Base-by-base conservation (phyloP, 2,888 invertebrate genomes). In the Tubulanus polymorphus region DNA sequence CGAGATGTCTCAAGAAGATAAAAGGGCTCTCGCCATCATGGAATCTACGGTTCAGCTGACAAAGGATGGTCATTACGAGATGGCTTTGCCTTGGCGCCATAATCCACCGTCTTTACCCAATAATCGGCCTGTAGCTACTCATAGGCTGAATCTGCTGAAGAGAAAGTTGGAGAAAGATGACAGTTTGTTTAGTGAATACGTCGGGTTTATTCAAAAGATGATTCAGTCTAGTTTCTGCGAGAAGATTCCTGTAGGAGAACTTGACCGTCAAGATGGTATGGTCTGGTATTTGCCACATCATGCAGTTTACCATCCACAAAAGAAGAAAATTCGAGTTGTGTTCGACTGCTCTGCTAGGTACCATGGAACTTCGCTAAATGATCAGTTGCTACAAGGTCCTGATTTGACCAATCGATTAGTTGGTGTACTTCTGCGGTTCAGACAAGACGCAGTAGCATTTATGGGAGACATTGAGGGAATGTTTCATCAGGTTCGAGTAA, bases 331-430 rank as follows among this genome's bases (percentile, higher is more conserved):
- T 18, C 30, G 57, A 29, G 57, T 57, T n/a, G 57, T 57, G n/a
- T 57, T 51, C 37, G 55, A 58, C 30, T 55, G 58, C 26, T 50
- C 55, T 6, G 58, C 58, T 20, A 15, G 10, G 20, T 48, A 23
- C 25, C n/a, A 15, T 8, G 32, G 32, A 3, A 37, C 3, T 5
- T 50, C 26, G 10, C 20, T 50, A 50, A 50, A 50, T 23, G 46
- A 46, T 5, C 8, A 10, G n/a, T 35, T 50, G 18, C 37, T 50
- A 30, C 3, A 27, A 8, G 50, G 32, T 15, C 50, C 50, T 3
- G 50, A 50, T 5, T 8, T 50, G 8, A 37, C n/a, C 6, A 47
- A 47, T 27, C 5, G 26, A 47, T 20, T 47, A 3, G 18, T 50
- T 27, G 50, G 50, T 18, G 45, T 53, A 3, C 27, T 53, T 3